Base-by-base conservation (phyloP, 2,797 vertebrate species). In the Tapirus indicus region DNA sequence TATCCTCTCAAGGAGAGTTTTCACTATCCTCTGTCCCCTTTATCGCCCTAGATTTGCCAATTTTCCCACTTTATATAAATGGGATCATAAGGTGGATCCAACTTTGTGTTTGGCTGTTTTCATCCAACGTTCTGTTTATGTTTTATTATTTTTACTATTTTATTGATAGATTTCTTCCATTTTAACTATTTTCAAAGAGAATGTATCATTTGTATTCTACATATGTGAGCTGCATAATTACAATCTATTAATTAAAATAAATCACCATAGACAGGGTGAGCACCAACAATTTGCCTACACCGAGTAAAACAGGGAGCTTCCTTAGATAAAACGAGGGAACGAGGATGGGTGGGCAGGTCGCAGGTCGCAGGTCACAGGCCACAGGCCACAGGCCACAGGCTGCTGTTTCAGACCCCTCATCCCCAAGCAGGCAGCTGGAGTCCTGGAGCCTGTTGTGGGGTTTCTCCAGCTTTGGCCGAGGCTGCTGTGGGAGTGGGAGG, bases 111-210 rank as follows among this genome's bases (percentile, higher is more conserved):
- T 69, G 35, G 7, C 13, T 49, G 14, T 27, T 90, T 85, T 93
- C 23, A 58, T 41, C 9, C 41, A 79, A 68, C 0, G 35, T 66
- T 86, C 60, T 72, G 13, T 60, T 72, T 62, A 13, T 25, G 17
- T 58, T 91, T 80, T 20, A 7, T 13, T 52, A 41, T 77, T 74
- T 85, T 92, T 44, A 47, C 4, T 66, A 54, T 66, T 68, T 77
- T 35, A 38, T 78, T 16, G 58, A 72, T 91, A 7, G 52, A 20
- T 54, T 80, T 88, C 87, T 80, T 66, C 41, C 25, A 56, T 62
- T 95, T 83, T 35, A 87, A 87, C 20, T 58, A 66, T 68, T 78
- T 94, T 90, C 49, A 8, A 60, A 82, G 38, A 90, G 62, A 77
- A 64, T 27, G 9, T 13, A 38, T 35, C 47, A 25, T 27, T 54